Percentiles rank a stretch among this genome's conserved stretches.
Evolutionary conservation across 1,140 invertebrate species (phyloP).

Genomic region (Zaprionus davidi): DNA sequence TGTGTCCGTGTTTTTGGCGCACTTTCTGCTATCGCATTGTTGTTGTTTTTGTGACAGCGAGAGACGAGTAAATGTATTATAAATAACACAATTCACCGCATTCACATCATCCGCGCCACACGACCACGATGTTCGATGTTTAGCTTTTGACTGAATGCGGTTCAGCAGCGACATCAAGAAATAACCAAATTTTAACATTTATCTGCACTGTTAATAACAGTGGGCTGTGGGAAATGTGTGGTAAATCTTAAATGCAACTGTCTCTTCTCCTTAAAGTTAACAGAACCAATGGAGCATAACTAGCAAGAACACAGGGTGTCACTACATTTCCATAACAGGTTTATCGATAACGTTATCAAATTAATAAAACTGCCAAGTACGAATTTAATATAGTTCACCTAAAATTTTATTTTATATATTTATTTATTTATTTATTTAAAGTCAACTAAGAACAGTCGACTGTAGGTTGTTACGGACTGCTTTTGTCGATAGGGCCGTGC

Average conservation of each 20-base stretch:
- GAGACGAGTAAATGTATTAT: constrained; percentile 27
- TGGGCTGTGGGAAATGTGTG: no score
- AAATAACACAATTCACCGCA: neutral
- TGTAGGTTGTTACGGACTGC: no score
- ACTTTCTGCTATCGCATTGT: constrained; percentile 25
- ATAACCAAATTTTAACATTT: constrained; percentile 11
- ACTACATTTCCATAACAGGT: neutral
- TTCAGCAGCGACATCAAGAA: neutral
- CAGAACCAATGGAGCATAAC: constrained; percentile 14
- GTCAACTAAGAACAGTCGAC: no score
- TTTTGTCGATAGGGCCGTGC: no score
- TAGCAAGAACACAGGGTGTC: neutral
- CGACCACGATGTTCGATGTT: constrained; percentile 24
- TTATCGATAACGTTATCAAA: neutral
- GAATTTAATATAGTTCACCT: no score
- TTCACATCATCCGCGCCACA: constrained; percentile 4
- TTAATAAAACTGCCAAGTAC: neutral
- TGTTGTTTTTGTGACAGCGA: constrained; percentile 20
- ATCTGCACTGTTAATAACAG: constrained; percentile 16
- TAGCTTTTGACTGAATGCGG: constrained; percentile 25
- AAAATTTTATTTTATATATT: no score
- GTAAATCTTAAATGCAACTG: neutral
- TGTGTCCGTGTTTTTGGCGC: constrained; percentile 28
- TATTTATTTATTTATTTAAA: no score
- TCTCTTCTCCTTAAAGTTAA: neutral